Percentiles rank a stretch among this genome's conserved stretches.
Conservation (phyloP, 1,140 invertebrate genomes). For the Dinoponera quadriceps region DNA sequence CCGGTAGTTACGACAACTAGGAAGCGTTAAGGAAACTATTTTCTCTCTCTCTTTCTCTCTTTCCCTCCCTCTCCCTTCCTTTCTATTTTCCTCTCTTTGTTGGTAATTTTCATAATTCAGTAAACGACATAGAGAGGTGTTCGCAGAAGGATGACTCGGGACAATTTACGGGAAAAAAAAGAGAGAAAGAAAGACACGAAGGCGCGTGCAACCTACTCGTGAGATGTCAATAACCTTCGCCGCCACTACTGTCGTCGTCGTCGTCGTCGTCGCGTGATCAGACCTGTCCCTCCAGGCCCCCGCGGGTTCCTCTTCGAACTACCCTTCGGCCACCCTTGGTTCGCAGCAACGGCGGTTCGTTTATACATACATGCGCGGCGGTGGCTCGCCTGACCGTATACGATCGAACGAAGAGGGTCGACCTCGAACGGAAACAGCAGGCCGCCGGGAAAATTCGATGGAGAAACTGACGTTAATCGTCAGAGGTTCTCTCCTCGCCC, state of each 20-base stretch:
- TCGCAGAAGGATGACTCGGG: constrained; percentile 6
- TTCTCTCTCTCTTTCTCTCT: not conserved
- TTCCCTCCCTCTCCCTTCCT: not conserved
- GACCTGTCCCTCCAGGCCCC: constrained; percentile 67
- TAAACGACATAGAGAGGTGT: not conserved
- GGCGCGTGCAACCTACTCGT: constrained; percentile 37
- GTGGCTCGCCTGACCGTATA: constrained; percentile 27
- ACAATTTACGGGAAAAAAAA: constrained; percentile 26
- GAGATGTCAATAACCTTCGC: constrained; percentile 80
- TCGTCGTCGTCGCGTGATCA: constrained; percentile 80
- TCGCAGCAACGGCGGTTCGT: constrained; percentile 61
- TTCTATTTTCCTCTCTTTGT: not conserved
- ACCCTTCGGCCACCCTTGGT: constrained; percentile 72
- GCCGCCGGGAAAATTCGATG: constrained; percentile 16
- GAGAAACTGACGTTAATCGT: not conserved
- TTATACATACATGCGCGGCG: constrained; percentile 40
- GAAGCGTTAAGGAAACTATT: not conserved
- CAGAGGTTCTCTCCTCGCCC: not conserved
- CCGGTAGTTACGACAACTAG: not conserved
- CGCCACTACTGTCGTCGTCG: constrained; percentile 68
- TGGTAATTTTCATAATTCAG: constrained; percentile 37
- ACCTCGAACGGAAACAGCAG: constrained; percentile 23
- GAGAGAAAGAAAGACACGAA: constrained; percentile 19
- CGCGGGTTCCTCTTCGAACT: constrained; percentile 54
- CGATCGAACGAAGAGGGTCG: constrained; percentile 53